These are phyloP conservation scores for Sardina pilchardus DNA, from an alignment of 2,113 vertebrate species.

Conservation along the genomic window DNA sequence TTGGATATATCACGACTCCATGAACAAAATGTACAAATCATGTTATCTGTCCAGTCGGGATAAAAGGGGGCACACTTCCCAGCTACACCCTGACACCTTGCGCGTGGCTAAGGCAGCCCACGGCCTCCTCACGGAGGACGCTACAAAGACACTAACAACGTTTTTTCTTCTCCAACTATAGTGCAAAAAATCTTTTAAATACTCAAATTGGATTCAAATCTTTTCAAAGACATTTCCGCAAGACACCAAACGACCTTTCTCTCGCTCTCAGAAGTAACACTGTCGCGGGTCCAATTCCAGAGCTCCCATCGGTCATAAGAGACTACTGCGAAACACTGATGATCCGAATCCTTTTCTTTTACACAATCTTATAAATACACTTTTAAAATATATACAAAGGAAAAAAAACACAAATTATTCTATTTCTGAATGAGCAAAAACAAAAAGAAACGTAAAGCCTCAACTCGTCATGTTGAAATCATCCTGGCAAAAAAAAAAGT, in stretches of 20 bases:
- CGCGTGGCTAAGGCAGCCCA: background rate
- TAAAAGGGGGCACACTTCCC: background rate
- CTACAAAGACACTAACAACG: background rate
- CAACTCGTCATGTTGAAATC: constrained; percentile 55
- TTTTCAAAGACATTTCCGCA: no score
- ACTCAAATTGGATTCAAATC: no score
- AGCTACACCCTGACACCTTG: background rate
- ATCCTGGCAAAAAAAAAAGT: constrained; percentile 57
- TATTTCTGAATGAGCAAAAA: constrained; percentile 54
- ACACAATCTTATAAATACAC: constrained; percentile 75
- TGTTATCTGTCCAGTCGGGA: background rate
- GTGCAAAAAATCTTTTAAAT: constrained; percentile 3
- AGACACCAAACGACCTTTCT: background rate
- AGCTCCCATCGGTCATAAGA: background rate
- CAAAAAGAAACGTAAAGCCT: constrained; percentile 38
- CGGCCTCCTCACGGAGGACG: background rate
- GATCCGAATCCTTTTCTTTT: constrained; percentile 47
- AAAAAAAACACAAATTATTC: constrained; percentile 23
- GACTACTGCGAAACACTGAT: constrained; percentile 61
- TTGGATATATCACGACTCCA: background rate
- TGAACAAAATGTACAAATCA: background rate
- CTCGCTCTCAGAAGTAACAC: background rate
- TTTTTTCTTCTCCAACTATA: background rate
- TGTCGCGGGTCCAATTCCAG: background rate
- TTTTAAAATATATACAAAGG: constrained; percentile 69